phyloP scores from a whole-genome alignment of 2,888 invertebrate genomes.

The Protonemura montana region DNA sequence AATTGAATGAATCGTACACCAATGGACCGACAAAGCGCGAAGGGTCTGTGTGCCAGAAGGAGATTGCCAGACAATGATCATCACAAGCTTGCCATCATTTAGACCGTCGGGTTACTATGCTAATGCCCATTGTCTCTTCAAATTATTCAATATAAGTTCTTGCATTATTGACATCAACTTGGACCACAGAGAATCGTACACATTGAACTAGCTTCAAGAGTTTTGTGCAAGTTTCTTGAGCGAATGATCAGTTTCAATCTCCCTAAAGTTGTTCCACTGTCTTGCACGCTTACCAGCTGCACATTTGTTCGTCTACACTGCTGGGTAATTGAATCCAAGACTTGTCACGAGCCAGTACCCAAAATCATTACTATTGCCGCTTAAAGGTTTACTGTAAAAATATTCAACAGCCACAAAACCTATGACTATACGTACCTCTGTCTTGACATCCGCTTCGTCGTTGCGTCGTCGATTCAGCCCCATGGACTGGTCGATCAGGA shows the following conservation, averaged over 20 bases:
- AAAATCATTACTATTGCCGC: too few species aligned
- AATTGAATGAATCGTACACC: not conserved
- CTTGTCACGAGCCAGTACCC: too few species aligned
- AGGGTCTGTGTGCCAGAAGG: not conserved
- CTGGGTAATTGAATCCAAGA: too few species aligned
- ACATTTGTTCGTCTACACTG: too few species aligned
- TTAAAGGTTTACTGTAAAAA: too few species aligned
- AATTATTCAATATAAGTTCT: not conserved
- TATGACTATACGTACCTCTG: conserved; percentile 53
- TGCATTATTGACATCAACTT: not conserved
- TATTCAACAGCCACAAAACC: too few species aligned
- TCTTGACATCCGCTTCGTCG: conserved; percentile 61
- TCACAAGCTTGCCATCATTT: not conserved
- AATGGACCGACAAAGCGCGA: not conserved
- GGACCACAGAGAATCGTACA: not conserved
- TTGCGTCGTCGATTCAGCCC: conserved; percentile 81
- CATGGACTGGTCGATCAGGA: conserved; percentile 84
- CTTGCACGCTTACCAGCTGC: too few species aligned
- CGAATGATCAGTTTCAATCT: too few species aligned
- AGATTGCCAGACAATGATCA: not conserved
- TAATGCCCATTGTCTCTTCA: conserved; percentile 12
- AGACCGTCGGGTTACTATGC: not conserved
- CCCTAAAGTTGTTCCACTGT: too few species aligned
- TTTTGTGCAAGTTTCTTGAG: too few species aligned
- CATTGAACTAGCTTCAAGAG: too few species aligned